A percentile compares a stretch with the other conserved stretches of the same genome.
phyloP scores from a whole-genome alignment of 2,888 invertebrate species.

The Phortica magna region DNA sequence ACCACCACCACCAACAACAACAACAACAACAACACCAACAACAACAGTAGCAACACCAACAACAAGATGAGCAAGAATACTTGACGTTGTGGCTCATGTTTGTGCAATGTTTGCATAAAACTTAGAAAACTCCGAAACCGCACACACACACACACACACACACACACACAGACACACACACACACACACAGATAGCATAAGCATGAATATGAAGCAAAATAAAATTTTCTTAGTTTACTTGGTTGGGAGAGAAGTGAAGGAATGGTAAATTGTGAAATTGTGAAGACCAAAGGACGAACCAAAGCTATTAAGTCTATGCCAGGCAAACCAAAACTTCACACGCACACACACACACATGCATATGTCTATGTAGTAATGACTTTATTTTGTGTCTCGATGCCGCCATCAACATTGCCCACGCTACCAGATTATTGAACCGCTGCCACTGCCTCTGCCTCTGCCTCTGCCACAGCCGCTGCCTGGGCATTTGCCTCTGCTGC shows the following conservation, averaged over 20 bases:
- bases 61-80: neutral
- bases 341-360: conserved; percentile 1
- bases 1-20: neutral
- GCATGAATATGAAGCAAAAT: neutral
- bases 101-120: conserved; percentile 25
- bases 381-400: conserved; percentile 33
- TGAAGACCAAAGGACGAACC: conserved; percentile 30
- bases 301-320: conserved; percentile 42
- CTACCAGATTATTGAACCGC: neutral
- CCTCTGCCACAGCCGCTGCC: too few species aligned
- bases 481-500: neutral
- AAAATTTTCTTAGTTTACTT: too few species aligned
- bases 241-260: neutral
- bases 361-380: conserved; percentile 49
- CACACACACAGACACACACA: neutral
- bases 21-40: neutral
- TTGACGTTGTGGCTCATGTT: neutral
- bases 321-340: conserved; percentile 44
- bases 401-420: neutral
- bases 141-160: neutral
- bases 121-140: conserved; percentile 14
- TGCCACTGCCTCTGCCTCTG: neutral
- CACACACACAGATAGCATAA: neutral
- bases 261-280: neutral
- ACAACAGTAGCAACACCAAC: neutral